Evolutionary conservation across 1,140 invertebrate genomes (phyloP), one percentile per base, ranked within the genome.

Genomic region (Ceratina japonica): DNA sequence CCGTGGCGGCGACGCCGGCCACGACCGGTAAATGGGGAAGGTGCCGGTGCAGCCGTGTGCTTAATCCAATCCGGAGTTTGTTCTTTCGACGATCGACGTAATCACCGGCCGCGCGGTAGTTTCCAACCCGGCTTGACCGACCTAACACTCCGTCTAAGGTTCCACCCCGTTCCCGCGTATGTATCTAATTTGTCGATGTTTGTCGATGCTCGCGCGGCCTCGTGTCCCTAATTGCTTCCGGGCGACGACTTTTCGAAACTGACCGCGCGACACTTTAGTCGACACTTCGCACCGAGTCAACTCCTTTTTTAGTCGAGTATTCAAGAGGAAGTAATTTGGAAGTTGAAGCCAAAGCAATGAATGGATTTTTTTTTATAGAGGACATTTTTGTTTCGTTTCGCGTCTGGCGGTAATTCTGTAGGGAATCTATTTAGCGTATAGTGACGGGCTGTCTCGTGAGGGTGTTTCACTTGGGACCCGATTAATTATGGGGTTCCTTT

Each of bases 401-500:
- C 1, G 31, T 49, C n/a, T 62, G 12, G 27, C 20, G n/a, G 66
- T 61, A 85, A 69, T 31, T 85, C 72, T 15, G 69, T 71, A 27
- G 75, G 68, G 76, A 86, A 84, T 86, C 51, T 70, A 86, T 84
- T 87, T 86, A 87, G 63, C 18, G 24, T 84, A 76, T 77, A 84
- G 85, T 73, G 85, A 86, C 71, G 76, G 74, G n/a, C 64, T 74
- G 62, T 64, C 62, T 86, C 61, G 75, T 79, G 84, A 79, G 86
- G 88, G 88, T 87, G 88, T 89, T 89, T 91, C 87, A 79, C 79
- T 81, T 75, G 87, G 87, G 86, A 90, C 87, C 86, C 89, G 89
- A 91, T 92, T 92, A 92, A 92, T 91, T 92, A 91, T 90, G 88
- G 88, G 87, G 88, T 86, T 88, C 88, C 87, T 91, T 90, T 91